A percentile compares a stretch with the other conserved stretches of the same genome.
phyloP scores from a whole-genome alignment of 2,113 vertebrate species.

The Setophaga petechia region DNA sequence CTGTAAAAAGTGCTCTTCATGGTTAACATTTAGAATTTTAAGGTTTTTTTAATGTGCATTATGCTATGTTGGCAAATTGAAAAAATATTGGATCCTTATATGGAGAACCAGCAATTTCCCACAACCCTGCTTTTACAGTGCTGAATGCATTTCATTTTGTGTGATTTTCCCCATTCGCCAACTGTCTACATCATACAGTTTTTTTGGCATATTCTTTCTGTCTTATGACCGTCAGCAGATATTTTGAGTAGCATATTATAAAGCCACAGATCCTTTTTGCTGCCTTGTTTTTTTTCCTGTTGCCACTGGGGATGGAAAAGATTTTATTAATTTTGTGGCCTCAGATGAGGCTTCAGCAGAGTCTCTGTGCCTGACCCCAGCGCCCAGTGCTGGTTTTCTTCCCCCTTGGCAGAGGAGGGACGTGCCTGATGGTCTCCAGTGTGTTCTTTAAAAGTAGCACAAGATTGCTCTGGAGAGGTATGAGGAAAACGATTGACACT shows the following conservation, averaged over 20 bases:
- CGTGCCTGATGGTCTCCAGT: neutral
- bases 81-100: constrained; percentile 58
- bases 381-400: neutral
- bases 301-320: constrained; percentile 33
- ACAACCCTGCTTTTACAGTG: constrained; percentile 35
- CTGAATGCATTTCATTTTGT: constrained; percentile 42
- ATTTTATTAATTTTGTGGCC: neutral
- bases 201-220: constrained; percentile 55
- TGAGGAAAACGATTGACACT: neutral
- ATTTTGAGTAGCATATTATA: constrained; percentile 55
- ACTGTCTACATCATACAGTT: constrained; percentile 60
- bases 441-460: neutral
- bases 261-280: constrained; percentile 53
- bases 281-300: constrained; percentile 36
- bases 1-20: neutral
- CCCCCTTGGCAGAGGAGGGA: neutral
- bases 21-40: constrained; percentile 24
- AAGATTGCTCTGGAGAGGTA: neutral
- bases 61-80: constrained; percentile 48
- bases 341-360: neutral
- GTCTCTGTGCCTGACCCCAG: neutral
- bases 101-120: constrained; percentile 50
- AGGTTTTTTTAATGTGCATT: neutral
- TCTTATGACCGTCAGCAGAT: constrained; percentile 69
- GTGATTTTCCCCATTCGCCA: constrained; percentile 52